Conservation (phyloP, 92 coral and sea anemone genomes). For the Umimayanthus chanpuru region DNA sequence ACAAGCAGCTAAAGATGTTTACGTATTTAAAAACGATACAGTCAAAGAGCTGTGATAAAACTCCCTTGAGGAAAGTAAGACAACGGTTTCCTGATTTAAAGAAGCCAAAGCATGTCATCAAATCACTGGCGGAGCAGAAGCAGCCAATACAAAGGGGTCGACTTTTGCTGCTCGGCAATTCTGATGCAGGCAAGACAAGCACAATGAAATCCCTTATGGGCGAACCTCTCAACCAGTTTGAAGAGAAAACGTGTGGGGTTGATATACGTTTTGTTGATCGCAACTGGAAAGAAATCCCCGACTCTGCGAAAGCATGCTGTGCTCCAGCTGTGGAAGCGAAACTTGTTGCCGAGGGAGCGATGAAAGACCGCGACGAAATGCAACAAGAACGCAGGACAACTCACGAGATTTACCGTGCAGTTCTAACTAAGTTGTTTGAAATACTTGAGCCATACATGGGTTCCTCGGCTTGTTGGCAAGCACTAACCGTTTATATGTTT, state of each 20-base stretch:
- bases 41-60: background rate
- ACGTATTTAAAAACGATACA: background rate
- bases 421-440: background rate
- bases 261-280: background rate
- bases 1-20: background rate
- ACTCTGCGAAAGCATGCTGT: background rate
- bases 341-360: background rate
- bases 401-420: background rate
- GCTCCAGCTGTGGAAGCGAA: constrained; percentile 11
- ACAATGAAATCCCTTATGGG: constrained; percentile 21
- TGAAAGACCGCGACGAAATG: constrained; percentile 9
- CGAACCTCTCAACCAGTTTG: background rate
- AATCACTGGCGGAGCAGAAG: background rate
- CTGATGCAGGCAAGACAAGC: background rate
- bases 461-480: background rate
- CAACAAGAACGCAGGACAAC: background rate
- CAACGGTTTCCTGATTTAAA: background rate
- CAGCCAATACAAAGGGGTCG: constrained; percentile 4
- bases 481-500: background rate
- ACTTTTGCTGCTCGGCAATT: constrained; percentile 1
- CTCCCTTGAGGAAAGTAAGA: background rate
- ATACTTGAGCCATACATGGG: background rate
- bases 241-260: background rate
- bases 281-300: constrained; percentile 6
- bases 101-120: background rate